phyloP scores from a whole-genome alignment of 2,888 invertebrate species.

The Drosophila peninsularis region DNA sequence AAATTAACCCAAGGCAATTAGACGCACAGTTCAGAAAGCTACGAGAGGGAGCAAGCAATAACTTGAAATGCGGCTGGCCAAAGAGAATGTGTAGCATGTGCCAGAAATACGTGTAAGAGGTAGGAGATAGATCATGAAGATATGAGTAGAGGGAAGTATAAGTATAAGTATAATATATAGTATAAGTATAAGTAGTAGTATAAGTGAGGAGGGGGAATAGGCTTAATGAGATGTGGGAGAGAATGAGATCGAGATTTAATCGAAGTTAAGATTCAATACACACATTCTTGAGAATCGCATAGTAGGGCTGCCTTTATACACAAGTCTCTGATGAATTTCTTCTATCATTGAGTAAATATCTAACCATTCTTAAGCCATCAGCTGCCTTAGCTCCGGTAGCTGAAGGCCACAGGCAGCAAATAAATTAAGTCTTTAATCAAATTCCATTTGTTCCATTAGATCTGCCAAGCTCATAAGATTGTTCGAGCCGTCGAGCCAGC shows the following conservation, averaged over 20 bases:
- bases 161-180: no score
- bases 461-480: neutral
- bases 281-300: no score
- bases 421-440: constrained; percentile 13
- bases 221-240: no score
- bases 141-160: no score
- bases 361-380: neutral
- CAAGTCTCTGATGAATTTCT: neutral
- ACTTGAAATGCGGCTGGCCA: constrained; percentile 5
- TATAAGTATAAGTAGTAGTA: no score
- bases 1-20: constrained; percentile 32
- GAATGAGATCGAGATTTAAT: no score
- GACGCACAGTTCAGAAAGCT: constrained; percentile 9
- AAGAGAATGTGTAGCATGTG: constrained; percentile 10
- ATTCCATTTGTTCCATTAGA: neutral
- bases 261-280: no score
- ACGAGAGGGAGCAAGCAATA: neutral
- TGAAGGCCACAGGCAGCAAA: constrained; percentile 1
- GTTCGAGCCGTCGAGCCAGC: constrained; percentile 1
- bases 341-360: constrained; percentile 3
- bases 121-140: no score
- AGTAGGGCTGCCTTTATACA: neutral
- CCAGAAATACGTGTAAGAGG: neutral
- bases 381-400: neutral
- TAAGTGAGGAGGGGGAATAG: no score